Base-by-base conservation (phyloP, 2,888 invertebrate genomes). In the Drymonia ruficornis region DNA sequence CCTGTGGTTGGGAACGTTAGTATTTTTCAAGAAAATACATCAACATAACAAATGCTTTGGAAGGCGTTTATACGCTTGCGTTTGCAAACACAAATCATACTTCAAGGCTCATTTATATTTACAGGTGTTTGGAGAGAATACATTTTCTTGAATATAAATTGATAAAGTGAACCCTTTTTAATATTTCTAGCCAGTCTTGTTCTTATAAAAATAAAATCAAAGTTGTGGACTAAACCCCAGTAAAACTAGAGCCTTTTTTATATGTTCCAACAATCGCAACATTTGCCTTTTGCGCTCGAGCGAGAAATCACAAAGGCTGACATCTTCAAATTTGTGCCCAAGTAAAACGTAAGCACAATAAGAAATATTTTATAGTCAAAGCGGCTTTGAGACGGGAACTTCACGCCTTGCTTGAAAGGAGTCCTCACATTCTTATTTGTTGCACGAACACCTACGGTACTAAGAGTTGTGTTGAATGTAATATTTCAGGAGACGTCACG, bases 351-450 rank as follows among this genome's bases (percentile, higher is more conserved):
- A 67, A 70, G 74, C 69, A 75, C 66, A 79, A 78, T 76, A 76
- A 78, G 73, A 79, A 79, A 81, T 80, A 80, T 78, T 78, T 77
- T 74, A 73, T 65, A 76, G 70, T 76, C 78, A 78, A 78, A 76
- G 72, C 63, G 53, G 69, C 73, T 78, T 76, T 68, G 70, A 67
- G 65, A 59, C 61, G 61, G 54, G 52, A 52, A 56, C 67, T 67
- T 75, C 73, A 67, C 65, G 59, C 56, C 48, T 59, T 53, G 59
- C 64, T 59, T 74, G 70, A 77, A 76, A 75, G 62, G 68, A 69
- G 56, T 63, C 61, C 49, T 66, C 70, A 68, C 70, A 72, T 75
- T 79, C 75, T 67, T 75, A 75, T 82, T 76, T 79, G 70, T 70
- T 68, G 70, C 74, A 68, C 66, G 71, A 72, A 68, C 65, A 68